These are phyloP conservation scores for Rhynchopsitta pachyrhyncha DNA, from an alignment of 2,113 vertebrate genomes.

Conservation along the genomic window DNA sequence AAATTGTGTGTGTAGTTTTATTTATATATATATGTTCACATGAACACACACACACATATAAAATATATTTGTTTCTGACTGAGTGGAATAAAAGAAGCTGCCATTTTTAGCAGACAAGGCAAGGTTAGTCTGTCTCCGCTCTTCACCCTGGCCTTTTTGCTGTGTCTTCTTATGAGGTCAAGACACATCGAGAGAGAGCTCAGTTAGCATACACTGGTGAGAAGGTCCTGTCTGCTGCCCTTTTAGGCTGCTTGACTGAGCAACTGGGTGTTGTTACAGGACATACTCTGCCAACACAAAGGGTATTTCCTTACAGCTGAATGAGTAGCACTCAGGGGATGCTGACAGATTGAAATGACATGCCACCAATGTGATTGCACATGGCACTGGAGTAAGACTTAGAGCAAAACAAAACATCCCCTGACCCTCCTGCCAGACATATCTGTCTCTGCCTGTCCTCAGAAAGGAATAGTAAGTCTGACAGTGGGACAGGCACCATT, in stretches of 20 bases:
- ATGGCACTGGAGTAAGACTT: conserved; percentile 63
- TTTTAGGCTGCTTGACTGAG: conserved; percentile 75
- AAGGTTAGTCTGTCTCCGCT: conserved; percentile 55
- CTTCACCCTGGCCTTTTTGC: conserved; percentile 64
- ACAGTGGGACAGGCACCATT: not conserved
- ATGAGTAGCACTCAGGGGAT: conserved; percentile 74
- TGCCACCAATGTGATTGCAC: conserved; percentile 81
- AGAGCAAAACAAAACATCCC: conserved; percentile 43
- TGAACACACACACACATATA: not conserved
- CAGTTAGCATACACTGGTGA: conserved; percentile 68
- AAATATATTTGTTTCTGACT: conserved; percentile 60
- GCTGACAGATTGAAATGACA: conserved; percentile 79
- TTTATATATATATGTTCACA: not conserved
- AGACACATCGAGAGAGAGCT: conserved; percentile 60
- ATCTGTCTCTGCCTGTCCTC: not conserved
- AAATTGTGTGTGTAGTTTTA: not conserved
- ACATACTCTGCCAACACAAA: conserved; percentile 71
- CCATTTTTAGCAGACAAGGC: conserved; percentile 68
- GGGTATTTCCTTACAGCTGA: conserved; percentile 71
- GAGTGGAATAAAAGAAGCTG: conserved; percentile 58
- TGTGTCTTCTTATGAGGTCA: conserved; percentile 75
- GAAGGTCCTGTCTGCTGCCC: conserved; percentile 73
- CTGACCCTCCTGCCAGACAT: conserved; percentile 60
- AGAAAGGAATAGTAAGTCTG: not conserved
- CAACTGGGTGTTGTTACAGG: conserved; percentile 73